Conservation (phyloP, 2,113 vertebrate species). For the Ginglymostoma cirratum region DNA sequence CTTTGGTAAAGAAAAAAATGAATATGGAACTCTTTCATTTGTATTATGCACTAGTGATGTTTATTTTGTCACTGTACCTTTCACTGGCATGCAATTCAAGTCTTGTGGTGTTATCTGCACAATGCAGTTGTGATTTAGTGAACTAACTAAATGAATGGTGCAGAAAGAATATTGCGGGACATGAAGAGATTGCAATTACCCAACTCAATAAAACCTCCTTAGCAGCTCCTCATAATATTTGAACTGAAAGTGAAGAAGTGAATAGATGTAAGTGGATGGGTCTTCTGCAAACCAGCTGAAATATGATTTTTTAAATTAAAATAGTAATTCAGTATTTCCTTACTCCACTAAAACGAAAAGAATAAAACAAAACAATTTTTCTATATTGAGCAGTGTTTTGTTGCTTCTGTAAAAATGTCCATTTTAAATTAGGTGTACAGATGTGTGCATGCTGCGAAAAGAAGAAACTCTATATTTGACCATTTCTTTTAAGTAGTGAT, state of each 20-base stretch:
- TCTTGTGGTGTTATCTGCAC: slow-evolving; percentile 5
- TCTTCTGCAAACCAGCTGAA: neutral
- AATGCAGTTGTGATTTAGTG: slow-evolving; percentile 32
- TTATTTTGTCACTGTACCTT: slow-evolving; percentile 1
- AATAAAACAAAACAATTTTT: neutral
- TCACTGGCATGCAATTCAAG: neutral
- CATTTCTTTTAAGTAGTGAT: neutral
- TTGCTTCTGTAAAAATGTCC: neutral
- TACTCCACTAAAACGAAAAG: neutral
- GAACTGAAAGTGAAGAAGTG: neutral
- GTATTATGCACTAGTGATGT: neutral
- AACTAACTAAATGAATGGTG: slow-evolving; percentile 9
- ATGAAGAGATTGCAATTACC: slow-evolving; percentile 16
- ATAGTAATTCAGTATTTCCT: neutral
- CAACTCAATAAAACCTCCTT: slow-evolving; percentile 17
- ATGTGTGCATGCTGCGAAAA: neutral
- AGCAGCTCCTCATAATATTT: neutral
- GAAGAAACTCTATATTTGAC: neutral
- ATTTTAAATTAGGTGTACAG: neutral
- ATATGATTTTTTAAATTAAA: neutral
- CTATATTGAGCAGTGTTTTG: neutral
- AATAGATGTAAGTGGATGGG: neutral
- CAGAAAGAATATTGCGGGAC: neutral
- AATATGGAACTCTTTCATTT: neutral
- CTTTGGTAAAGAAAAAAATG: neutral